These are phyloP conservation scores for Volucella zonaria DNA, from an alignment of 2,888 invertebrate species.

Conservation along the genomic window DNA sequence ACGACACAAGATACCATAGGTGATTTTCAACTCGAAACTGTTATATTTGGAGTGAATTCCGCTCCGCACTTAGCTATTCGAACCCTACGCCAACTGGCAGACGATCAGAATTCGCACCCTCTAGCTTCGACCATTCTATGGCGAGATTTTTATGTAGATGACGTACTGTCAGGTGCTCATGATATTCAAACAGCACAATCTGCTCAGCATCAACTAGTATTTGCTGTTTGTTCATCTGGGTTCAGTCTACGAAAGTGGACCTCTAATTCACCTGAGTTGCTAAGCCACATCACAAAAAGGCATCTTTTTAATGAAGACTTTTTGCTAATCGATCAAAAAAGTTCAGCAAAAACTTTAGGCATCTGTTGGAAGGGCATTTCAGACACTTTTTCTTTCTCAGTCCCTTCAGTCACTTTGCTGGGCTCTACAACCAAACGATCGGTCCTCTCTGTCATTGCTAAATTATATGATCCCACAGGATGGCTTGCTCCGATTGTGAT, in stretches of 20 bases:
- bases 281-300: neutral
- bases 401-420: neutral
- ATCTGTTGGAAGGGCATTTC: slow-evolving; percentile 16
- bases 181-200: neutral
- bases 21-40: slow-evolving; percentile 15
- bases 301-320: slow-evolving; percentile 11
- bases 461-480: slow-evolving; percentile 42
- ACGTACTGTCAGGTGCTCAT: slow-evolving; percentile 13
- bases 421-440: slow-evolving; percentile 29
- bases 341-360: neutral
- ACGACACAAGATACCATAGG: neutral
- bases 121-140: slow-evolving; percentile 2
- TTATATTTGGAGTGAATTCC: slow-evolving; percentile 2
- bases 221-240: neutral
- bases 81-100: neutral
- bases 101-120: neutral
- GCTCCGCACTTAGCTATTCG: slow-evolving; percentile 3
- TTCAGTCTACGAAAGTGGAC: slow-evolving; percentile 26
- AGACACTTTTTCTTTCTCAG: slow-evolving; percentile 1
- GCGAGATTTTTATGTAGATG: slow-evolving; percentile 27
- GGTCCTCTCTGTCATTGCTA: slow-evolving; percentile 50
- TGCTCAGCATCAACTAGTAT: slow-evolving; percentile 6
- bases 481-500: slow-evolving; percentile 28
- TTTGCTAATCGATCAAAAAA: neutral
- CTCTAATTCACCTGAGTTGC: neutral